Percentiles rank a stretch among this genome's conserved stretches.
These are phyloP conservation scores for Campylomormyrus numenius DNA, from an alignment of 2,113 vertebrate genomes.

Conservation along the genomic window DNA sequence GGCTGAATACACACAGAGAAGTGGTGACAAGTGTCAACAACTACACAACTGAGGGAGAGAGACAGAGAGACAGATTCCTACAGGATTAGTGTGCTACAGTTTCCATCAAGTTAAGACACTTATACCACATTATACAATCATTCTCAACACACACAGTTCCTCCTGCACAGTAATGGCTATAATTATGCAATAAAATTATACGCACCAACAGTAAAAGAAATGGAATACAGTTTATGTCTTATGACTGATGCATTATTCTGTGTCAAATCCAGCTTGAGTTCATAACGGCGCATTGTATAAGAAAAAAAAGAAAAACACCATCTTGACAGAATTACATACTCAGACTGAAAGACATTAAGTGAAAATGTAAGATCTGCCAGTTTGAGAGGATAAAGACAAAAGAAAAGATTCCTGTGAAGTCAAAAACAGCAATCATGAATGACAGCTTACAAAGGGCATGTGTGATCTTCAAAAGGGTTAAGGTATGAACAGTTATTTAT, in stretches of 20 bases:
- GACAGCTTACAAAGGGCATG: background rate
- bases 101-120: background rate
- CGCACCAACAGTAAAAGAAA: background rate
- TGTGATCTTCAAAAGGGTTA: background rate
- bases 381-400: background rate
- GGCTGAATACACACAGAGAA: conserved; percentile 5
- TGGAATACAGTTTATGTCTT: background rate
- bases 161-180: background rate
- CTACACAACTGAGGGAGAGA: background rate
- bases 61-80: background rate
- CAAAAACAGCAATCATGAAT: background rate
- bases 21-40: background rate
- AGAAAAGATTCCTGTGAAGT: background rate
- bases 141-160: background rate
- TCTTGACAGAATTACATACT: background rate
- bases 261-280: background rate
- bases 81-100: background rate
- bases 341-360: background rate
- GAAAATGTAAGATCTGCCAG: background rate
- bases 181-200: background rate
- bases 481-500: background rate
- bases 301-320: background rate
- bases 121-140: background rate
- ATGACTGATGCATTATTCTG: background rate
- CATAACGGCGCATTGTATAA: background rate